These are phyloP conservation scores for Mastigias papua DNA, from an alignment of 30 jellyfish, hydroid and myxozoan species.

Conservation along the genomic window DNA sequence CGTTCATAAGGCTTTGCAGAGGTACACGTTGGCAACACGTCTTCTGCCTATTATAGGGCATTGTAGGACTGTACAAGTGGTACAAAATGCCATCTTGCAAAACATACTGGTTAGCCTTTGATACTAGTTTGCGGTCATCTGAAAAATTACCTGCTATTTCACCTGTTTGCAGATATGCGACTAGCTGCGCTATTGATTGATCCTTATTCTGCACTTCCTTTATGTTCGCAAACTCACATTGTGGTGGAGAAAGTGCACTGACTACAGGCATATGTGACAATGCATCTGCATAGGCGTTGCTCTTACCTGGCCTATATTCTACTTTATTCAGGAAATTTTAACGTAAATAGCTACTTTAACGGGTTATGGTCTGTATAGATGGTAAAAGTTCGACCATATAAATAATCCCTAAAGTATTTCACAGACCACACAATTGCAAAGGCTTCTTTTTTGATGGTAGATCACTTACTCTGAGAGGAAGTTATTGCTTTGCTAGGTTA, in stretches of 20 bases:
- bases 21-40: conserved; percentile 55
- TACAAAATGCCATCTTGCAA: too few species aligned
- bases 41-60: conserved; percentile 38
- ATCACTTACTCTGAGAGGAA: background rate
- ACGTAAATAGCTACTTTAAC: conserved; percentile 45
- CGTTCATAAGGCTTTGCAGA: conserved; percentile 31
- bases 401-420: conserved; percentile 39
- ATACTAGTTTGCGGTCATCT: conserved; percentile 45
- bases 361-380: conserved; percentile 73
- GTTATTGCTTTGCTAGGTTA: conserved; percentile 39
- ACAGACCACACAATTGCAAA: conserved; percentile 69
- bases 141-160: conserved; percentile 50
- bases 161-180: conserved; percentile 33
- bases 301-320: conserved; percentile 64
- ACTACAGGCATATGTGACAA: conserved; percentile 61
- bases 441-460: conserved; percentile 67
- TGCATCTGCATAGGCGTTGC: conserved; percentile 72
- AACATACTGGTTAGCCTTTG: conserved; percentile 42
- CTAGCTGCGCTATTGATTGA: conserved; percentile 29
- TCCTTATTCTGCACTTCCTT: conserved; percentile 41
- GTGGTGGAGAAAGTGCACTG: conserved; percentile 41
- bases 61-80: conserved; percentile 62
- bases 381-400: conserved; percentile 67
- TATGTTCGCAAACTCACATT: conserved; percentile 42
- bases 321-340: conserved; percentile 18